phyloP scores from a whole-genome alignment of 2,888 invertebrate species.

The Stenodera caucasica region DNA sequence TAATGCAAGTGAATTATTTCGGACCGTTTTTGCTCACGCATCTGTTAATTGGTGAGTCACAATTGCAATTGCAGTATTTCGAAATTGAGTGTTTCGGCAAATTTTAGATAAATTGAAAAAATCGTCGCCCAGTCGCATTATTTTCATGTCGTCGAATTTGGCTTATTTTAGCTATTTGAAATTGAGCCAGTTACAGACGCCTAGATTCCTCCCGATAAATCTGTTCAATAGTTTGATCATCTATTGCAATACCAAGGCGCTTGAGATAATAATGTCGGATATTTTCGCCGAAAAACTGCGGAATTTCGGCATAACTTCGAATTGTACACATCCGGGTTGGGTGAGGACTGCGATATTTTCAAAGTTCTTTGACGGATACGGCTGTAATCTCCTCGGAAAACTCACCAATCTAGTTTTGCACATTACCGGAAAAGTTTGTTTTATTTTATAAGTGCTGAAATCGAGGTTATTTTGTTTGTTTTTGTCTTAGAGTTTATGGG shows the following conservation, averaged over 20 bases:
- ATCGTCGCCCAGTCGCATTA: slow-evolving; percentile 28
- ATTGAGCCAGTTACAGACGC: background rate
- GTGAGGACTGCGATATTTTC: slow-evolving; percentile 18
- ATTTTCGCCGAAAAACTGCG: slow-evolving; percentile 22
- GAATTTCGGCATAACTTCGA: slow-evolving; percentile 19
- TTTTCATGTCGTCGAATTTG: slow-evolving; percentile 17
- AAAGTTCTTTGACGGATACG: slow-evolving; percentile 43
- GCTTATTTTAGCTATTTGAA: slow-evolving; percentile 17
- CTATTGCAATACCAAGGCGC: slow-evolving; percentile 23
- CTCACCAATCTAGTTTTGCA: background rate
- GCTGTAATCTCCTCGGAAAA: background rate
- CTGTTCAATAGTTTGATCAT: background rate
- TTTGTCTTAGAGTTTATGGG: slow-evolving; percentile 31
- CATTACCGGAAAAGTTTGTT: background rate
- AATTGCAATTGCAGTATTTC: background rate
- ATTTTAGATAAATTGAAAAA: slow-evolving; percentile 26
- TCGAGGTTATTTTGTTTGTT: background rate
- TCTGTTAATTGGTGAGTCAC: slow-evolving; percentile 59
- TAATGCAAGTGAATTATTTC: slow-evolving; percentile 72
- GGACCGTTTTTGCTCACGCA: slow-evolving; percentile 73
- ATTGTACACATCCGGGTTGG: slow-evolving; percentile 24
- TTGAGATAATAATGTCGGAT: slow-evolving; percentile 20
- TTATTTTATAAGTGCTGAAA: background rate
- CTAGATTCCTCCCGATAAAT: background rate
- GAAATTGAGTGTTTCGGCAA: background rate